phyloP scores from a whole-genome alignment of 2,797 vertebrate species.

The Mus caroli region DNA sequence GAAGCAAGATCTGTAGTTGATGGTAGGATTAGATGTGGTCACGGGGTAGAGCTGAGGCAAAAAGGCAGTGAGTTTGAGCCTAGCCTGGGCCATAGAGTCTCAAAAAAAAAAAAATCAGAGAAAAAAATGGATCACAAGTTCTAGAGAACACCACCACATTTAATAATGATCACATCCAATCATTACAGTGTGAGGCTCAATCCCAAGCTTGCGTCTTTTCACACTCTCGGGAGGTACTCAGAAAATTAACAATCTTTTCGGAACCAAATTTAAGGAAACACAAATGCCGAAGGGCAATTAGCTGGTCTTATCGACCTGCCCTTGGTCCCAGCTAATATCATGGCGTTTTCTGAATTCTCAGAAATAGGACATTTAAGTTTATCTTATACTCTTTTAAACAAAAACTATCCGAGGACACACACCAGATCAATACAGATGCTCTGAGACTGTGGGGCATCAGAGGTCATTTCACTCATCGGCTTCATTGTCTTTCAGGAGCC shows the following conservation, averaged over 20 bases:
- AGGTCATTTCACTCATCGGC: not conserved
- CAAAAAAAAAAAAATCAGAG: not conserved
- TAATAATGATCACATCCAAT: not conserved
- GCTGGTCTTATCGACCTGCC: conserved; percentile 28
- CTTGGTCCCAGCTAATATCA: conserved; percentile 2
- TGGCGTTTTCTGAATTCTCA: not conserved
- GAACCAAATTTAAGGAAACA: conserved; percentile 36
- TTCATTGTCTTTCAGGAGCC: not conserved
- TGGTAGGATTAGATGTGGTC: not conserved
- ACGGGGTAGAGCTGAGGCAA: not conserved
- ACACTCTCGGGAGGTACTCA: not conserved
- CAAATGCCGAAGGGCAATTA: conserved; percentile 29
- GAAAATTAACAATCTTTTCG: conserved; percentile 27
- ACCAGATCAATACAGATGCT: not conserved
- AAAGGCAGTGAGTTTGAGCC: not conserved
- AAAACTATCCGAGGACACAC: not conserved
- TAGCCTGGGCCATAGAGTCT: not conserved
- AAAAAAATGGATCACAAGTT: conserved; percentile 23
- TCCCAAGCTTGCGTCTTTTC: not conserved
- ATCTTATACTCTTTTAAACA: conserved; percentile 36
- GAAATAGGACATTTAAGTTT: conserved; percentile 6
- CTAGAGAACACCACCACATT: conserved; percentile 23
- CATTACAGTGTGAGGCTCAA: not conserved
- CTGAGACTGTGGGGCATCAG: not conserved
- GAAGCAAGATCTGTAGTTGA: not conserved